Evolutionary conservation across 2,888 invertebrate species (phyloP), one percentile per base, ranked within the genome.

Genomic region (Diaprepes abbreviatus): DNA sequence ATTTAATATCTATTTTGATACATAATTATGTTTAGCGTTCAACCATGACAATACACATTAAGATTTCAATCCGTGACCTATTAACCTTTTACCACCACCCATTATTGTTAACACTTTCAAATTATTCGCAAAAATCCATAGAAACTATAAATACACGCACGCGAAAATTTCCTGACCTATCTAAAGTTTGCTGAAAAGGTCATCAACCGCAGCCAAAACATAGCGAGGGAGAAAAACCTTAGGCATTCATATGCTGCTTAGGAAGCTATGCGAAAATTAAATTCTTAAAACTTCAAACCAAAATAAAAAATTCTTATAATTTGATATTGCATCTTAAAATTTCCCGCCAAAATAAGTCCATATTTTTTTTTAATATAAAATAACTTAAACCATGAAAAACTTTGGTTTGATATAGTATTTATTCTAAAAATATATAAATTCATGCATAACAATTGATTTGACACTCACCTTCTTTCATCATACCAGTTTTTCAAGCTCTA

Each of bases 391-490:
- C 24, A 24, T 24, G 24, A 24, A 24, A 24, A 24, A 24, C 24
- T 24, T 24, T 24, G 5, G 5, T 24, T 24, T 3, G 3, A 24
- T 4, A 24, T 4, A 3, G 24, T 24, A 4, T 24, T 5, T 5
- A 24, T 24, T 24, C 24, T 4, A n/a, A 35, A n/a, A n/a, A 35
- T 9, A 2, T 2, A 35, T n/a, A 45, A 12, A 28, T 50, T 40
- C 57, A 57, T 57, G 36, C 57, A 24, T 21, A 40, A 21, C 3
- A 7, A 38, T n/a, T 24, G 9, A 14, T n/a, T 3, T 14, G 2
- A 17, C 40, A 59, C 59, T 59, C 19, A 66, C 59, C 66, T 66
- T 66, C 66, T 66, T 66, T 66, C 66, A 66, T 66, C 21, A 19
- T 65, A 38, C 24, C 55, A 40, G 17, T 45, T 19, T 21, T 12